Evolutionary conservation across 2,797 vertebrate genomes (phyloP).

Genomic region (Enteromius trimaculatus): DNA sequence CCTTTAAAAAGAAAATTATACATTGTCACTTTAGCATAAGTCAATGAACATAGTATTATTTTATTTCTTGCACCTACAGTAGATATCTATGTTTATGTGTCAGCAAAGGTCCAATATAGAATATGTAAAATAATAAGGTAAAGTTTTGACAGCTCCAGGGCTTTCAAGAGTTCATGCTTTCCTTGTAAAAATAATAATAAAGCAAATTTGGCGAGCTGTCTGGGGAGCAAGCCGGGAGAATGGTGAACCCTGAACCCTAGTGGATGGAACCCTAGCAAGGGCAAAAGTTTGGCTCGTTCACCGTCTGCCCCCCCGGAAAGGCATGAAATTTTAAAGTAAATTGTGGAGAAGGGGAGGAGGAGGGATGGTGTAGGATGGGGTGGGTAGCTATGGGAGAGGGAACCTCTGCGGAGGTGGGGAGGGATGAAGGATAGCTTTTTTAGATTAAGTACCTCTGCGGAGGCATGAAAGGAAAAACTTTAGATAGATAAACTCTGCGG

Average conservation of each 20-base stretch:
- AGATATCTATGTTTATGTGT: background rate
- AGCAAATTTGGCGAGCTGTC: too few species aligned
- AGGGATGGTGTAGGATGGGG: accelerated
- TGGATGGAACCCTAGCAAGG: too few species aligned
- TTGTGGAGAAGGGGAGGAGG: accelerated
- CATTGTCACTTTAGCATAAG: background rate
- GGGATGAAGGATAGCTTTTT: too few species aligned
- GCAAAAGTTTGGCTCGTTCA: too few species aligned
- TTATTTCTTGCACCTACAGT: background rate
- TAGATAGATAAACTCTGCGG: too few species aligned
- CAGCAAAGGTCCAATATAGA: background rate
- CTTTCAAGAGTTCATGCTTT: background rate
- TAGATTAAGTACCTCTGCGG: too few species aligned
- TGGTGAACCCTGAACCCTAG: too few species aligned
- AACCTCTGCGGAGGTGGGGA: accelerated
- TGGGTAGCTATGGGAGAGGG: accelerated
- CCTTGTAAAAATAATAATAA: too few species aligned
- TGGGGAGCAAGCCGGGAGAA: too few species aligned
- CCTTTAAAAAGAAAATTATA: background rate
- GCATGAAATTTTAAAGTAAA: too few species aligned
- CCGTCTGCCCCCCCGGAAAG: too few species aligned
- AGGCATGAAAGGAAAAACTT: too few species aligned
- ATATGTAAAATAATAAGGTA: background rate
- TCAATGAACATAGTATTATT: background rate
- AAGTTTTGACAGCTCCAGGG: background rate